These are phyloP conservation scores for Myopa tessellatipennis DNA, from an alignment of 2,888 invertebrate genomes.

Conservation along the genomic window DNA sequence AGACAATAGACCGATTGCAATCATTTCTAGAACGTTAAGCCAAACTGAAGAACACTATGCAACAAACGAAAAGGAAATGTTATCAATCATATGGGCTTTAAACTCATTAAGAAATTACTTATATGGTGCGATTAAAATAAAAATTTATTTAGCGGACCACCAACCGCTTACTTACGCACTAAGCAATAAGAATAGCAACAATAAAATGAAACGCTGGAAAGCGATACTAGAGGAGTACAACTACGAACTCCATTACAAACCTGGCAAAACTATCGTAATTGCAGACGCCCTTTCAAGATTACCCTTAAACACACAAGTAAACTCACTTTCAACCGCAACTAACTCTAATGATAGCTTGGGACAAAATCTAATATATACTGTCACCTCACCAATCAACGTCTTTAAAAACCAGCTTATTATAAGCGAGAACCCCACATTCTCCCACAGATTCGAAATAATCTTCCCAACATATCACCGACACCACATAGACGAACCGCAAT, in stretches of 20 bases:
- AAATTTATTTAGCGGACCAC: conserved; percentile 37
- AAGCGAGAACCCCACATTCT: conserved; percentile 8
- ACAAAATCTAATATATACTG: conserved; percentile 41
- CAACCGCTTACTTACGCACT: conserved; percentile 43
- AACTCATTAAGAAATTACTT: neutral
- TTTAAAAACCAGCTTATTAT: conserved; percentile 46
- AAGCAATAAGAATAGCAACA: conserved; percentile 44
- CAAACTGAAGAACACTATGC: neutral
- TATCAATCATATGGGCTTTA: conserved; percentile 1
- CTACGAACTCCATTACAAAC: conserved; percentile 44
- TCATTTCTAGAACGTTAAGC: conserved; percentile 24
- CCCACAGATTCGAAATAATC: conserved; percentile 37
- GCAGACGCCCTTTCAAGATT: conserved; percentile 42
- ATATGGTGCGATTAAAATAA: neutral
- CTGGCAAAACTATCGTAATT: conserved; percentile 38
- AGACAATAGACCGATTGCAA: conserved; percentile 35
- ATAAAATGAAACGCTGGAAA: conserved; percentile 46
- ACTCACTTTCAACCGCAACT: neutral
- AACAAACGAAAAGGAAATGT: neutral
- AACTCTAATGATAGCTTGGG: conserved; percentile 45
- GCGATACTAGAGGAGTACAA: conserved; percentile 43
- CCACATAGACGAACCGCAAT: conserved; percentile 27
- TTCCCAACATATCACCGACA: conserved; percentile 41
- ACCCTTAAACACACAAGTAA: conserved; percentile 25
- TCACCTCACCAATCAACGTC: conserved; percentile 42